phyloP scores from a whole-genome alignment of 2,113 vertebrate species.

The Rhombomys opimus region DNA sequence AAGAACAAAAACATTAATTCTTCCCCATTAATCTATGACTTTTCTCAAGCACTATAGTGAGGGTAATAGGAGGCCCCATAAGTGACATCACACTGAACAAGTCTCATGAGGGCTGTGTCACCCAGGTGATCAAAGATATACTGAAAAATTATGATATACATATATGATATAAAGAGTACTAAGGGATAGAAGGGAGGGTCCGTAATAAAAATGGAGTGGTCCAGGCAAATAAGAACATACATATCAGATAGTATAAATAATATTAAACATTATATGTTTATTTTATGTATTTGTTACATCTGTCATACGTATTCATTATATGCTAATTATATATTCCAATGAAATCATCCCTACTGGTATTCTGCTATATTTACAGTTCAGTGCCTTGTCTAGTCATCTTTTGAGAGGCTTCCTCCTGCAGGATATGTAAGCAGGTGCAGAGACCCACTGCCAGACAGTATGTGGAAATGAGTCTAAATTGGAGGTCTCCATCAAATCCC shows the following conservation, averaged over 20 bases:
- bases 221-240: background rate
- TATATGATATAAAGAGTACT: too few species aligned
- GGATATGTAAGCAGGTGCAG: too few species aligned
- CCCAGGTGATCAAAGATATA: background rate
- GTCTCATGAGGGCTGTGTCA: background rate
- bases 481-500: too few species aligned
- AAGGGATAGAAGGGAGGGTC: rapidly evolving
- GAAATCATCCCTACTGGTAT: background rate
- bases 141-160: background rate
- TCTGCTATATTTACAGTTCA: too few species aligned
- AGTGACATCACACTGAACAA: background rate
- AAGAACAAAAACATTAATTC: background rate
- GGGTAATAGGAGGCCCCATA: rapidly evolving
- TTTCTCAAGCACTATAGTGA: background rate
- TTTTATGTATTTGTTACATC: background rate
- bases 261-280: background rate
- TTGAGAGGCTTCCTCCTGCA: too few species aligned
- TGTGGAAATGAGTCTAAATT: too few species aligned
- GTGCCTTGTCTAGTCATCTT: too few species aligned
- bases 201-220: background rate
- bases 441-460: too few species aligned
- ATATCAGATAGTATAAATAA: background rate
- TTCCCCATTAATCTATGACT: background rate
- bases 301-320: background rate
- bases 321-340: too few species aligned